Conservation (phyloP, 2,888 invertebrate species). For the Diaprepes abbreviatus region DNA sequence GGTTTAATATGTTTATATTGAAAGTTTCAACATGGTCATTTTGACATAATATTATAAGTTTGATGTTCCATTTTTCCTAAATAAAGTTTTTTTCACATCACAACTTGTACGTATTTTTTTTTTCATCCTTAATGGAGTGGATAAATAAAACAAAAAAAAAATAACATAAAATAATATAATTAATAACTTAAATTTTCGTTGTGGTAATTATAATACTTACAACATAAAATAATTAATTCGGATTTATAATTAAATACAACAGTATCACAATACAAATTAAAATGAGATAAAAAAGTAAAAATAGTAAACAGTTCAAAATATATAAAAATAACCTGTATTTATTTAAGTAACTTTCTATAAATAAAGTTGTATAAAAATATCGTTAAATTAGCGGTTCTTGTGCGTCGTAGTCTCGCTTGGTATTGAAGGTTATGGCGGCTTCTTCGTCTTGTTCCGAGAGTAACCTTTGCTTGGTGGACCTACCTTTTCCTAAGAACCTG, state of each 20-base stretch:
- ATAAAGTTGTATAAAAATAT: background rate
- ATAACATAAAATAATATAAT: too few species aligned
- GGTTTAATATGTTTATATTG: too few species aligned
- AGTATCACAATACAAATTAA: slow-evolving; percentile 4
- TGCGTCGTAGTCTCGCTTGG: slow-evolving; percentile 45
- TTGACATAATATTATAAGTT: too few species aligned
- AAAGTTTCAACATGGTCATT: too few species aligned
- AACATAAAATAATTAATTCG: background rate
- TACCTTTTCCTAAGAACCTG: slow-evolving; percentile 67
- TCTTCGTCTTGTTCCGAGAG: slow-evolving; percentile 65
- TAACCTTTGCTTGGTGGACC: slow-evolving; percentile 65
- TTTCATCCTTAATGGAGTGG: too few species aligned
- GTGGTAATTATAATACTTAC: too few species aligned
- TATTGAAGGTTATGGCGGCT: slow-evolving; percentile 63
- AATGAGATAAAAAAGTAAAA: slow-evolving; percentile 16
- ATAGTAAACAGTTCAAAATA: slow-evolving; percentile 12
- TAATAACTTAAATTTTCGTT: too few species aligned
- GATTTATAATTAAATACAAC: background rate
- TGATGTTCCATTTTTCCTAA: too few species aligned
- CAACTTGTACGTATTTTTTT: too few species aligned
- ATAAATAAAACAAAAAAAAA: too few species aligned
- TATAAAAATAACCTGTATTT: slow-evolving; percentile 19
- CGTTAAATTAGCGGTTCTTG: slow-evolving; percentile 50
- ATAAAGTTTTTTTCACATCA: too few species aligned
- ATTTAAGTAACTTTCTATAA: slow-evolving; percentile 21